Evolutionary conservation across 2,888 invertebrate species (phyloP), one percentile per base, ranked within the genome.

Genomic region (Mesodorylaimus sp.): DNA sequence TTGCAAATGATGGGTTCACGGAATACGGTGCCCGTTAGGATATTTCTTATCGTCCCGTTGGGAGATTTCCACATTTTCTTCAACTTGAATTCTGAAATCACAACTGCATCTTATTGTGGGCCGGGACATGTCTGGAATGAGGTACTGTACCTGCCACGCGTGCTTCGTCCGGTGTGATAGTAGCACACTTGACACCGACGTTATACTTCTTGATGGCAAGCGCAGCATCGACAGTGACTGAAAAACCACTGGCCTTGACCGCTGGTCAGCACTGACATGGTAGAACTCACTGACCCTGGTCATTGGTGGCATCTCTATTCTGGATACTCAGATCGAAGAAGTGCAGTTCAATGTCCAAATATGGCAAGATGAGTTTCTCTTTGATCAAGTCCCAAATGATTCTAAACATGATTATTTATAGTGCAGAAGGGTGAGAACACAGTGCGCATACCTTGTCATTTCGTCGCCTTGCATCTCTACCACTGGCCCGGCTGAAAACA

Each of bases 371-470:
- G 37, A 97, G 76, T 70, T 95, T 95, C 52, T 93, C 78, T 71
- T 95, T 97, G 61, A 97, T 97, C 36, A 84, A 76, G 64, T 93
- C 89, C 95, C 95, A 97, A 66, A 97, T 93, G 57, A 97, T 85
- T 60, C 95, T 72, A 50, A 24, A 59, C 53, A 27, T 29, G 13
- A 26, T 45, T 10, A n/a, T 28, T 26, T 7, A 7, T 45, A 7
- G 7, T 7, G 5, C 19, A 7, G 25, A 45, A 45, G 5, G 7
- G 13, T 26, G 25, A 45, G 13, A 45, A 7, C n/a, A 24, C 27
- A 48, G 16, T 23, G 38, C 38, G 48, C 58, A 56, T 59, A 68
- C 68, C 70, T 61, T 44, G 72, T 72, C 72, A 72, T 72, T 61
- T 72, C 72, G 61, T 72, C 72, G 51, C 72, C 72, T 51, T 73